Evolutionary conservation across 1,140 invertebrate species (phyloP), one percentile per base, ranked within the genome.

Genomic region (Drosophila serrata): DNA sequence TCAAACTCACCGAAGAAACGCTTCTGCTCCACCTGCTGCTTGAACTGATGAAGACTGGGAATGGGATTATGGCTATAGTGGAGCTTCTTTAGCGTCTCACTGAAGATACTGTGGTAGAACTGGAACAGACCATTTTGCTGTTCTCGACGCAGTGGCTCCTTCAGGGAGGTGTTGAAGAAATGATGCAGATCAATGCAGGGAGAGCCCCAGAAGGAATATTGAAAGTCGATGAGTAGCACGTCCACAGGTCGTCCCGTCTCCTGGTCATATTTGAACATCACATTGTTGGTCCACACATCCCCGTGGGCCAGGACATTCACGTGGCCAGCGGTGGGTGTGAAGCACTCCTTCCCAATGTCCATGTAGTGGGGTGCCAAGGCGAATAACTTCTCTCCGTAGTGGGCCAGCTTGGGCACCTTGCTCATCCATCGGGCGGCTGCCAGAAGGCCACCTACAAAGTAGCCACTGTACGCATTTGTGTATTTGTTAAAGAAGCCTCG

Each of bases 221-320:
- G 92, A 48, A 93, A 93, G 59, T 93, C 92, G 19, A 93, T 92
- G 0, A 93, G 57, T 5, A 92, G 93, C 4, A 95, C 93, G 42
- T 94, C 93, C 33, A 93, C 77, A 0, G 94, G 93, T 64, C 94
- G 93, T 4, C 76, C 73, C 17, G 79, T 92, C n/a, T 40, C 31
- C 0, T 91, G 48, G 61, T 94, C 92, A 70, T 95, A 95, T 53
- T 93, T 93, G 76, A 96, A 95, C 78, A 96, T 88, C 81, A 95
- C 94, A 79, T 96, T 96, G 72, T 95, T 96, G 0, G 94, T 92
- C 95, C 95, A 96, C 5, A 93, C 93, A 87, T 96, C 95, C 8
- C 95, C 95, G 56, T 96, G 95, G 60, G 94, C 94, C 39, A 96
- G 90, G 0, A 95, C 95, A 72, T 94, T 94, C 19, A 95, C 94